phyloP scores from a whole-genome alignment of 2,888 invertebrate genomes.

The Drosophila paramelanica region DNA sequence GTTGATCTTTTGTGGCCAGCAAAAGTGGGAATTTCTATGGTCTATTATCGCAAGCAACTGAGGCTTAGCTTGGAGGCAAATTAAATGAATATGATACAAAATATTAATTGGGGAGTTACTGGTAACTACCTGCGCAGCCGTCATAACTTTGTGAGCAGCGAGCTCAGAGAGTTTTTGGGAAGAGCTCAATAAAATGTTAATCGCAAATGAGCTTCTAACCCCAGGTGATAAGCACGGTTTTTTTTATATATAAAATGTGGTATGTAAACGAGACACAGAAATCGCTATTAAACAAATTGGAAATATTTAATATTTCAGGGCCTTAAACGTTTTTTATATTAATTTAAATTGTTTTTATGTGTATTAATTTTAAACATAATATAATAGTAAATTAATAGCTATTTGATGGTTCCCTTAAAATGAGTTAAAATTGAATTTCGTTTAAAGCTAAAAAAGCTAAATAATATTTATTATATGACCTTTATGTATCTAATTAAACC shows the following conservation, averaged over 20 bases:
- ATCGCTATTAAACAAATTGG: not conserved
- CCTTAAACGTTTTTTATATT: not conserved
- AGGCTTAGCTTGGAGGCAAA: slow-evolving; percentile 8
- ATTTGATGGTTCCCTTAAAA: no score
- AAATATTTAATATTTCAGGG: not conserved
- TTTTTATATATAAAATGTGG: not conserved
- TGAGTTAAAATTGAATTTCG: no score
- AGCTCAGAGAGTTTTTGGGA: not conserved
- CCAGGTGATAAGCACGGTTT: slow-evolving; percentile 1
- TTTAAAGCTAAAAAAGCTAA: no score
- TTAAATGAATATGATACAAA: slow-evolving; percentile 34
- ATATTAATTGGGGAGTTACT: slow-evolving; percentile 1
- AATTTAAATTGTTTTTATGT: no score
- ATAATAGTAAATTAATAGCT: no score
- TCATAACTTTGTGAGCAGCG: not conserved
- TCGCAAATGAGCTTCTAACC: not conserved
- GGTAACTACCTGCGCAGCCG: slow-evolving; percentile 4
- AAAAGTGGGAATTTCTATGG: slow-evolving; percentile 55
- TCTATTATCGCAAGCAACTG: slow-evolving; percentile 9
- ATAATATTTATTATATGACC: no score
- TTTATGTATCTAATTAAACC: not conserved
- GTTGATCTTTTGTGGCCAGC: slow-evolving; percentile 6
- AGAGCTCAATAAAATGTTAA: not conserved
- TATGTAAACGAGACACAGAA: no score
- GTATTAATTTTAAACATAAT: no score